Conservation (phyloP, 2,797 vertebrate species). For the Taeniopygia guttata region DNA sequence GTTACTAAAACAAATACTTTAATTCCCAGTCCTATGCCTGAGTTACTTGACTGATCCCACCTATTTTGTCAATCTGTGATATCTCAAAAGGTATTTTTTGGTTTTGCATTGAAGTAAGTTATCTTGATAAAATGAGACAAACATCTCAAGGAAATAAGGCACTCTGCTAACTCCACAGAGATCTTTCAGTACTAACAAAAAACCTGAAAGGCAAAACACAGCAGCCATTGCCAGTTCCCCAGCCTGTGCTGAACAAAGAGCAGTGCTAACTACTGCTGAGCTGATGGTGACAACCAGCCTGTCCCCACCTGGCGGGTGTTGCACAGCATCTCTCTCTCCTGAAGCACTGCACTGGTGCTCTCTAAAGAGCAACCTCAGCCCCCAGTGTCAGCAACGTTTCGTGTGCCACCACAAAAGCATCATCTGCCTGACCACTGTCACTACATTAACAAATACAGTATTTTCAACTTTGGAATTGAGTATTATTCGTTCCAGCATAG, state of each 20-base stretch:
- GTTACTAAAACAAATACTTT: neutral
- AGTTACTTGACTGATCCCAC: neutral
- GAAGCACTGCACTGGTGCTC: fast-evolving
- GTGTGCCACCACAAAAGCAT: neutral
- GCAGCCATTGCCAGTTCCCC: neutral
- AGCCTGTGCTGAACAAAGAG: neutral
- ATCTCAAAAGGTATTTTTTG: neutral
- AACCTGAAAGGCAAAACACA: neutral
- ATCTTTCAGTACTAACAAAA: neutral
- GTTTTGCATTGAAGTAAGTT: neutral
- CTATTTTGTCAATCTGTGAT: neutral
- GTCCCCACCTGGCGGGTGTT: fast-evolving
- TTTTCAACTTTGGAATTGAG: neutral
- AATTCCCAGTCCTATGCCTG: neutral
- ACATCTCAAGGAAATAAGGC: neutral
- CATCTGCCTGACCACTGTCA: too few species aligned
- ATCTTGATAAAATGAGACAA: neutral
- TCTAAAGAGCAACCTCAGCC: neutral
- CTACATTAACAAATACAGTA: neutral
- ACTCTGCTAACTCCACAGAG: neutral
- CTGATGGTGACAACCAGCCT: neutral
- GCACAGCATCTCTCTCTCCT: neutral
- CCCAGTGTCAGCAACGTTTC: neutral
- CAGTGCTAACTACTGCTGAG: neutral
- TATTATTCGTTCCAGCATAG: neutral